A percentile compares a stretch with the other conserved stretches of the same genome.
These are phyloP conservation scores for Megaleporinus macrocephalus DNA, from an alignment of 2,113 vertebrate genomes.

Conservation along the genomic window DNA sequence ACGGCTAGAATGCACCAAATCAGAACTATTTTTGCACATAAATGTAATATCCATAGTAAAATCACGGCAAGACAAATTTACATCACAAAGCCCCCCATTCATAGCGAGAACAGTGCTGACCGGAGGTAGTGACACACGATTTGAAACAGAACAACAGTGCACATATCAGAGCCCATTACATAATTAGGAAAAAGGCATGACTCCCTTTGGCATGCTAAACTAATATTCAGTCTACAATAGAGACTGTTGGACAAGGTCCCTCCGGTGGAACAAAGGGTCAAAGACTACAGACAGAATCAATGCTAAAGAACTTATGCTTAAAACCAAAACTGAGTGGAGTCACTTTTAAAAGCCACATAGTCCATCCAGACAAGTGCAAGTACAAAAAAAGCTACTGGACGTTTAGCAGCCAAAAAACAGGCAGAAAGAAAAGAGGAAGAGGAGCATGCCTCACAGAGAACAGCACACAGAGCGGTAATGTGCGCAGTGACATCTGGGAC, in stretches of 20 bases:
- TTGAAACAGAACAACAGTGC: constrained; percentile 6
- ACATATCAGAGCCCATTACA: constrained; percentile 39
- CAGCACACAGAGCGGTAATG: constrained; percentile 83
- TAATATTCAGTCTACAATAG: constrained; percentile 51
- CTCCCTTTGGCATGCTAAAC: constrained; percentile 43
- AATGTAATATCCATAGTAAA: not conserved
- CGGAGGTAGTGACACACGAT: constrained; percentile 1
- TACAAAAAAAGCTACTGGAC: constrained; percentile 41
- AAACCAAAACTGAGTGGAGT: constrained; percentile 40
- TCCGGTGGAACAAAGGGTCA: constrained; percentile 48
- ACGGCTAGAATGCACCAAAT: not conserved
- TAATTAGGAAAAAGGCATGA: constrained; percentile 42
- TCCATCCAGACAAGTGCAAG: constrained; percentile 40
- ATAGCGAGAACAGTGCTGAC: not conserved
- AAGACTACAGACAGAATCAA: constrained; percentile 51
- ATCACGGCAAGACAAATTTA: not conserved
- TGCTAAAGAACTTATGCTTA: constrained; percentile 43
- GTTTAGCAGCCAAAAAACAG: constrained; percentile 34
- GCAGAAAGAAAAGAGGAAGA: constrained; percentile 18
- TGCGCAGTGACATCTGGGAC: constrained; percentile 97
- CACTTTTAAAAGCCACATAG: constrained; percentile 39
- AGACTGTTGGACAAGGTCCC: constrained; percentile 35
- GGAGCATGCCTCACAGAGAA: constrained; percentile 70
- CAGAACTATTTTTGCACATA: not conserved
- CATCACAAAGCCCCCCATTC: constrained; percentile 6